A percentile compares a stretch with the other conserved stretches of the same genome.
Evolutionary conservation across 2,113 vertebrate genomes (phyloP).

Genomic region (Polypterus senegalus): DNA sequence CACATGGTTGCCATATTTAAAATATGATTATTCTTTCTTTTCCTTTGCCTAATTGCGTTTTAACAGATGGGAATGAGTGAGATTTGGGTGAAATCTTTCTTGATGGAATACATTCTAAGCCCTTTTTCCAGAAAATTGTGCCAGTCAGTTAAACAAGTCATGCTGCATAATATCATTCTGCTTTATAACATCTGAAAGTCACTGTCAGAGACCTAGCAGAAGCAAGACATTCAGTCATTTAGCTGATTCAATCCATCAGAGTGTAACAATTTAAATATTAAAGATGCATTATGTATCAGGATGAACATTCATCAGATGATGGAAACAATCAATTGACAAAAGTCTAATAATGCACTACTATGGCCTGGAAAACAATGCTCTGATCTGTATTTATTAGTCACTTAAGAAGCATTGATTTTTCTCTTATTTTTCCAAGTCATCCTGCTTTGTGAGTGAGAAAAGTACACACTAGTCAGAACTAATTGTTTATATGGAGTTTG

Average conservation of each 20-base stretch:
- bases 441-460: not conserved
- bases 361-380: constrained; percentile 21
- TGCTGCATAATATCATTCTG: too few relatives aligned
- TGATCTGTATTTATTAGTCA: constrained; percentile 30
- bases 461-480: not conserved
- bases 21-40: not conserved
- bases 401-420: constrained; percentile 12
- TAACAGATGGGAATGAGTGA: not conserved
- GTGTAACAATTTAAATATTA: too few relatives aligned
- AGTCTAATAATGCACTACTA: constrained; percentile 17
- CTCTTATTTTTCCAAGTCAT: not conserved
- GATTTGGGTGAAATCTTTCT: too few relatives aligned
- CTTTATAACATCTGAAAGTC: too few relatives aligned
- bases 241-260: not conserved
- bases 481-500: not conserved
- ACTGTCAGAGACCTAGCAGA: not conserved
- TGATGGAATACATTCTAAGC: too few relatives aligned
- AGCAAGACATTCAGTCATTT: not conserved
- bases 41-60: not conserved
- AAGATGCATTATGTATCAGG: too few relatives aligned
- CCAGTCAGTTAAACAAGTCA: too few relatives aligned
- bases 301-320: too few relatives aligned
- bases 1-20: not conserved
- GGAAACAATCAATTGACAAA: constrained; percentile 18
- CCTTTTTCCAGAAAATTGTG: too few relatives aligned